Evolutionary conservation across 2,113 vertebrate genomes (phyloP), one percentile per base, ranked within the genome.

Genomic region (Terrapene triunguis): DNA sequence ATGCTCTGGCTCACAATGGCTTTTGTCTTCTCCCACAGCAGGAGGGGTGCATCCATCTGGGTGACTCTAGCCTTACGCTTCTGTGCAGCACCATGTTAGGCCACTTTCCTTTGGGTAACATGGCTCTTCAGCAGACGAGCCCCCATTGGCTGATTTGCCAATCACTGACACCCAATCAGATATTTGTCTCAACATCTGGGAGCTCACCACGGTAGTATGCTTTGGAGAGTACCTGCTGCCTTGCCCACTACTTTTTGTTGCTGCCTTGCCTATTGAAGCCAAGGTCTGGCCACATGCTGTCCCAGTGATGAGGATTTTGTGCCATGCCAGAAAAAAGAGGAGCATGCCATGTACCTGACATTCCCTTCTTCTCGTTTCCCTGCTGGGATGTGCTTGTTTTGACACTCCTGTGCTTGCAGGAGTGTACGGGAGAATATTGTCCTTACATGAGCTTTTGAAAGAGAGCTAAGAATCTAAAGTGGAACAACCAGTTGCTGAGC

Each of bases 401-500:
- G 17, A 69, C 32, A n/a, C 62, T 32, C 54, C 85, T 72, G 42
- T n/a, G 11, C 47, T 6, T 54, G 57, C 79, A 91, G 51, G 19
- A 62, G 21, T 0, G 0, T 27, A 54, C 14, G 35, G 57, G 35
- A 62, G 14, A 84, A 29, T 4, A 16, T 48, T 95, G 89, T 89
- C 80, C 84, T 82, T 84, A 93, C 88, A 95, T 91, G 89, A 93
- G 74, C 74, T 55, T 93, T 95, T 85, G 82, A 84, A 85, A 92
- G 57, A 87, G 91, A 82, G 94, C 81, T 62, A 87, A 90, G 87
- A 95, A 84, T 35, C 92, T 88, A 94, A 91, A 96, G 47, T 3
- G 3, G 65, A 82, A 42, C 85, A 96, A 80, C 89, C 80, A 97
- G 92, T 38, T 93, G 93, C 95, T 93, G 90, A 95, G 72, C 82